These are phyloP conservation scores for Chironex yamaguchii DNA, from an alignment of 30 jellyfish, hydroid and myxozoan genomes.

Conservation along the genomic window DNA sequence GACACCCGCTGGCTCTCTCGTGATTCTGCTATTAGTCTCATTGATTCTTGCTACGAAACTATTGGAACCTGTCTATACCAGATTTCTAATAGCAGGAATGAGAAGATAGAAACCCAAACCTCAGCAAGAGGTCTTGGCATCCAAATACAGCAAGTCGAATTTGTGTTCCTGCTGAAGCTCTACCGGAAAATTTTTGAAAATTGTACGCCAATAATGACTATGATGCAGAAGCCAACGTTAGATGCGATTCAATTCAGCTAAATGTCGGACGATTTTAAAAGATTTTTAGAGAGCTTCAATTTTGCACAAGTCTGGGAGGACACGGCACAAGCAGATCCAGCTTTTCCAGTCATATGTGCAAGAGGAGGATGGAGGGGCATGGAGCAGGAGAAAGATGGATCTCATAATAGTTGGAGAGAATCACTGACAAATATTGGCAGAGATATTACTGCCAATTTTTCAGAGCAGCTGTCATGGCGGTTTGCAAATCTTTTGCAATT, in stretches of 20 bases:
- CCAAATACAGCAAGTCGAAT: constrained; percentile 15
- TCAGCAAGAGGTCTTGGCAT: constrained; percentile 20
- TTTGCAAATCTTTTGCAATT: neutral
- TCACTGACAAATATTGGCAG: neutral
- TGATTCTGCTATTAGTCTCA: constrained; percentile 25
- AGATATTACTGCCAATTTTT: neutral
- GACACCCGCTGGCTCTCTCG: constrained; percentile 73
- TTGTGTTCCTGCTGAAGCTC: constrained; percentile 17
- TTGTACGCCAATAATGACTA: constrained; percentile 37
- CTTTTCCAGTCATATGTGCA: constrained; percentile 2
- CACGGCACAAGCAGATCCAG: constrained; percentile 47
- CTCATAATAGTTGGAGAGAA: neutral
- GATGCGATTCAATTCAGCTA: constrained; percentile 16
- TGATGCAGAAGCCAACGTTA: constrained; percentile 54
- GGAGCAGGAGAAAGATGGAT: neutral
- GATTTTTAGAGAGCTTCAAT: neutral
- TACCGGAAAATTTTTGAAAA: constrained; percentile 38
- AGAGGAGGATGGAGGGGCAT: neutral
- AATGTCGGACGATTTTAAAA: constrained; percentile 35
- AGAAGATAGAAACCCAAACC: constrained; percentile 13
- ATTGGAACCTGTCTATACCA: constrained; percentile 25
- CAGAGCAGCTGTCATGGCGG: neutral
- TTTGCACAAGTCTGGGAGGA: constrained; percentile 45
- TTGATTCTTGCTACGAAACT: constrained; percentile 34
- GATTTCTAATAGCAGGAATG: neutral